A percentile compares a stretch with the other conserved stretches of the same genome.
phyloP scores from a whole-genome alignment of 2,113 vertebrate species.

The Felis chaus region DNA sequence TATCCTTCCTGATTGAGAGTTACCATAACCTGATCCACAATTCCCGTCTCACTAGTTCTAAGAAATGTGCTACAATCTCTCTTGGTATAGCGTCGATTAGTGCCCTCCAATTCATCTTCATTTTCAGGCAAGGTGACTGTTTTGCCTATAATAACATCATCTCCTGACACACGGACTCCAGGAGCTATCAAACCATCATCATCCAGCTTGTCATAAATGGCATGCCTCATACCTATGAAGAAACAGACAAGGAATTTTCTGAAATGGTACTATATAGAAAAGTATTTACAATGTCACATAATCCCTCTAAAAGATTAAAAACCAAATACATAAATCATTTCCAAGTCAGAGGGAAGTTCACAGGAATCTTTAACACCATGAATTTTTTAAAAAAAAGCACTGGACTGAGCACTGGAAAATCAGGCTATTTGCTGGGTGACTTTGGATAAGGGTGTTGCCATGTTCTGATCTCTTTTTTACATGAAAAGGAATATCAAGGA shows the following conservation, averaged over 20 bases:
- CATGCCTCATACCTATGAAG: slow-evolving; percentile 95
- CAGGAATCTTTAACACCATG: neutral
- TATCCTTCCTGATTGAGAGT: slow-evolving; percentile 99
- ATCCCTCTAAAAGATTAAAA: neutral
- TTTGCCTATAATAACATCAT: slow-evolving; percentile 99
- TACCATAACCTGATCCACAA: slow-evolving; percentile 99
- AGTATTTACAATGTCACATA: neutral
- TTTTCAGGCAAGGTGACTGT: slow-evolving; percentile 97
- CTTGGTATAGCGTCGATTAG: slow-evolving; percentile 96
- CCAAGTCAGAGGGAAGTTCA: slow-evolving; percentile 26
- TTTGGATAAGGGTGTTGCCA: neutral
- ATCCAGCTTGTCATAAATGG: slow-evolving; percentile 98
- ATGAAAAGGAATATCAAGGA: neutral
- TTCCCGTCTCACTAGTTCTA: slow-evolving; percentile 97
- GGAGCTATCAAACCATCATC: slow-evolving; percentile 98
- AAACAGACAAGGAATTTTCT: neutral
- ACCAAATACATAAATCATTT: neutral
- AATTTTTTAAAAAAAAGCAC: neutral
- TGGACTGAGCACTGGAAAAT: neutral
- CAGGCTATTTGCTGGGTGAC: neutral
- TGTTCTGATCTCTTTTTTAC: neutral
- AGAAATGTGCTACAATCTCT: slow-evolving; percentile 98
- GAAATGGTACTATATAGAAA: neutral
- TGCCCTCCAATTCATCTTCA: slow-evolving; percentile 96
- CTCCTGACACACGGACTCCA: slow-evolving; percentile 97